A percentile compares a stretch with the other conserved stretches of the same genome.
phyloP scores from a whole-genome alignment of 2,888 invertebrate species.

The Schizaphis graminum region DNA sequence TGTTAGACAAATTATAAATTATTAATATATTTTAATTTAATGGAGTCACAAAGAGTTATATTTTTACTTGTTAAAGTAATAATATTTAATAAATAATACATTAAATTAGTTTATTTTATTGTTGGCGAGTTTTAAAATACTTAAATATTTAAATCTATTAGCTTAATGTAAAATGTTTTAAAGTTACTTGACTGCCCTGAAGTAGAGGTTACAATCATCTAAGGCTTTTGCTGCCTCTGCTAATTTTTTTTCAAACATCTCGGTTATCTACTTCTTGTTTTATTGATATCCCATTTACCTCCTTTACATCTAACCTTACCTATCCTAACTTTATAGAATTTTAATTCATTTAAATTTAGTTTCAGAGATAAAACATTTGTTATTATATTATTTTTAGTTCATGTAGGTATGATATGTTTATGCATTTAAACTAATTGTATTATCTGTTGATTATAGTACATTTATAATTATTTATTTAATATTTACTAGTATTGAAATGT shows the following conservation, averaged over 20 bases:
- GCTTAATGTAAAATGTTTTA: neutral
- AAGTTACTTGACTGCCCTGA: neutral
- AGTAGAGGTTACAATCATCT: neutral
- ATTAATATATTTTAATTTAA: neutral
- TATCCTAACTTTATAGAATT: neutral
- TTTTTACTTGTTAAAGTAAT: neutral
- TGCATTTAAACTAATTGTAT: neutral
- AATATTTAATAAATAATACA: neutral
- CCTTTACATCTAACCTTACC: neutral
- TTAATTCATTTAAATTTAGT: neutral
- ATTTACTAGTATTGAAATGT: neutral
- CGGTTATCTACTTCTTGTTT: neutral
- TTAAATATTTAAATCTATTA: neutral
- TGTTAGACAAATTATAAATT: neutral
- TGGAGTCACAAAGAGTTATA: neutral
- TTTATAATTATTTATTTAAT: conserved; percentile 6
- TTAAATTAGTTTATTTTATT: neutral
- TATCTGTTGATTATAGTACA: conserved; percentile 23
- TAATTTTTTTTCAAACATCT: neutral
- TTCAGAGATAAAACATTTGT: neutral
- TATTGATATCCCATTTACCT: neutral
- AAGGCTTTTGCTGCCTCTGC: neutral
- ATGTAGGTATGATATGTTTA: neutral
- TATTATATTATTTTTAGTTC: neutral
- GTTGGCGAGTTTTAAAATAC: neutral